phyloP scores from a whole-genome alignment of 2,113 vertebrate genomes.

The Macrotis lagotis region DNA sequence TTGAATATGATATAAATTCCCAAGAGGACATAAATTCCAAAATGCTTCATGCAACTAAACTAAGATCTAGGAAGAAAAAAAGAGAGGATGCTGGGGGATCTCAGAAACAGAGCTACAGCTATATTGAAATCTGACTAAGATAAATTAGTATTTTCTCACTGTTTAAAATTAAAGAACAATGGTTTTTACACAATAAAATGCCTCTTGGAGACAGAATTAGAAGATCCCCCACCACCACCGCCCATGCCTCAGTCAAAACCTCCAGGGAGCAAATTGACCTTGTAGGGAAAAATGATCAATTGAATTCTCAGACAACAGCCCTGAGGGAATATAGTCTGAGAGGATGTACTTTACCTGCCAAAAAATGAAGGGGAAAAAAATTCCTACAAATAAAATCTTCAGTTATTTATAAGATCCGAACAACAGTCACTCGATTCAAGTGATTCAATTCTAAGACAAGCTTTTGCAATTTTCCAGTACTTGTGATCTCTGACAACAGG shows the following conservation, averaged over 20 bases:
- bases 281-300: not conserved
- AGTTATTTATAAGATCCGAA: not conserved
- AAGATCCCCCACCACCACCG: not conserved
- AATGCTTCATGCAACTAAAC: not conserved
- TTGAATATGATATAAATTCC: not conserved
- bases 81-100: not conserved
- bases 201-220: not conserved
- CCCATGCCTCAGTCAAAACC: not conserved
- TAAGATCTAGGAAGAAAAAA: not conserved
- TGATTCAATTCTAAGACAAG: not conserved
- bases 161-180: not conserved
- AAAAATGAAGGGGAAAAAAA: not conserved
- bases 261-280: not conserved
- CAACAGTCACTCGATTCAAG: not conserved
- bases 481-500: not conserved
- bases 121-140: not conserved
- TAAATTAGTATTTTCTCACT: not conserved
- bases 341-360: not conserved
- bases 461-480: not conserved
- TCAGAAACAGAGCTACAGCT: not conserved
- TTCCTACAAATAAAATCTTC: conserved; percentile 6
- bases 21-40: not conserved
- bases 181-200: not conserved
- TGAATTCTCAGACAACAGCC: not conserved
- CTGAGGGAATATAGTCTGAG: not conserved